Evolutionary conservation across 1,140 invertebrate species (phyloP), one percentile per base, ranked within the genome.

Genomic region (Aphaenogaster ashmeadi): DNA sequence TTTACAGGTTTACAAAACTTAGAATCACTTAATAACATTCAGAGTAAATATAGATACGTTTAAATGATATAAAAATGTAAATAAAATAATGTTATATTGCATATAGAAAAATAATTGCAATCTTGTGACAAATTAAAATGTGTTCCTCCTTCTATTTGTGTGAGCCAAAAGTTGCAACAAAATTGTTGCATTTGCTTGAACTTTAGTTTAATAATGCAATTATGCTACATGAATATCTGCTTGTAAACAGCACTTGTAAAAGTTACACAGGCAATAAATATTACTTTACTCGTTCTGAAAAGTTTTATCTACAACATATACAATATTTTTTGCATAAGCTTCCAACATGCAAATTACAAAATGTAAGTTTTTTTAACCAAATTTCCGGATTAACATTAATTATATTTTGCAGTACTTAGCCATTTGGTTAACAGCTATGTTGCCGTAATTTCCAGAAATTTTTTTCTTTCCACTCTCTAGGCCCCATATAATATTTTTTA

Each of bases 261-360:
- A 66, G 33, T 79, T 79, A 64, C n/a, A 52, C 18, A n/a, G 9
- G 58, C 15, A n/a, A 54, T 79, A 79, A 79, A 79, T 79, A 79
- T 79, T 79, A 79, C 60, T 66, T 56, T 66, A 33, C 60, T 38
- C 18, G 44, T 66, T 36, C 15, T 38, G 6, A 79, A 79, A 50
- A 66, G 58, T 79, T 79, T 79, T 15, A 36, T 13, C 9, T 36
- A 36, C 58, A 44, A 33, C 36, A 36, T 15, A 60, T 41, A 47
- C 5, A 18, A 66, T 50, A 36, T 33, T 64, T 44, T 62, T 27
- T 64, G 15, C 41, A 8, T 36, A 78, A 78, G 15, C 41, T 78
- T 78, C 27, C 1, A 78, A 33, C 8, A 44, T 60, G 38, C 52
- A 41, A 58, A 56, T 58, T 77, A 58, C 38, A 27, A 60, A 60